Percentiles rank a stretch among this genome's conserved stretches.
Evolutionary conservation across 2,888 invertebrate genomes (phyloP).

Genomic region (Piscicola geometra): DNA sequence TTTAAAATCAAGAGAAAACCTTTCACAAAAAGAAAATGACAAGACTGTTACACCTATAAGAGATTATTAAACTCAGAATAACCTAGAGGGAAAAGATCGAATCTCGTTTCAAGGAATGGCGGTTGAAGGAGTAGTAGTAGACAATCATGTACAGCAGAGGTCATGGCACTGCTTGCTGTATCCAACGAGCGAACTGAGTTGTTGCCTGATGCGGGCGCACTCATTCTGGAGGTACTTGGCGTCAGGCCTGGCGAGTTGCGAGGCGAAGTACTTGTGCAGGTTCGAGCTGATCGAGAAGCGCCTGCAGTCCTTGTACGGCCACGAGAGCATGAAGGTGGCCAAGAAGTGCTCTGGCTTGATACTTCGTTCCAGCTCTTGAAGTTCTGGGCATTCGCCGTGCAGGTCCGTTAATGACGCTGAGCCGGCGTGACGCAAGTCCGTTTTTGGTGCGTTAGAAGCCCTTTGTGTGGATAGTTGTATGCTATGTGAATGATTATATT

Average conservation of each 20-base stretch:
- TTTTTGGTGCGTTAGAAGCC: background rate
- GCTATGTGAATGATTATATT: too few species aligned
- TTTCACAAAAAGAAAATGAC: too few species aligned
- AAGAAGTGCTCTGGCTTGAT: slow-evolving; percentile 40
- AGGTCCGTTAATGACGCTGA: background rate
- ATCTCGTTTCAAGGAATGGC: too few species aligned
- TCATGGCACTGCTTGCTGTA: slow-evolving; percentile 32
- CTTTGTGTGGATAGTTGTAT: too few species aligned
- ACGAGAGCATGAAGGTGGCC: slow-evolving; percentile 42
- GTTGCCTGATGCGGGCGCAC: slow-evolving; percentile 35
- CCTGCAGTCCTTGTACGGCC: slow-evolving; percentile 42
- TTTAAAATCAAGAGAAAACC: too few species aligned
- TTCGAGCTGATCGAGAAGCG: background rate
- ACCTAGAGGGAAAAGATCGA: too few species aligned
- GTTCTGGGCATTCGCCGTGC: background rate
- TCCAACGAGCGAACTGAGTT: slow-evolving; percentile 35
- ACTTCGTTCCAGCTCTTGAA: background rate
- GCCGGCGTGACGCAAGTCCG: slow-evolving; percentile 8
- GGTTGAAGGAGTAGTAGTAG: too few species aligned
- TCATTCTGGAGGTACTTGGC: slow-evolving; percentile 39
- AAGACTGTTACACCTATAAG: too few species aligned
- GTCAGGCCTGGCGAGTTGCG: slow-evolving; percentile 15
- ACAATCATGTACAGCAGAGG: too few species aligned
- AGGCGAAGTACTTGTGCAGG: slow-evolving; percentile 21
- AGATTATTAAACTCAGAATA: too few species aligned